Evolutionary conservation across 2,113 vertebrate genomes (phyloP).

Genomic region (Leptodactylus fuscus): DNA sequence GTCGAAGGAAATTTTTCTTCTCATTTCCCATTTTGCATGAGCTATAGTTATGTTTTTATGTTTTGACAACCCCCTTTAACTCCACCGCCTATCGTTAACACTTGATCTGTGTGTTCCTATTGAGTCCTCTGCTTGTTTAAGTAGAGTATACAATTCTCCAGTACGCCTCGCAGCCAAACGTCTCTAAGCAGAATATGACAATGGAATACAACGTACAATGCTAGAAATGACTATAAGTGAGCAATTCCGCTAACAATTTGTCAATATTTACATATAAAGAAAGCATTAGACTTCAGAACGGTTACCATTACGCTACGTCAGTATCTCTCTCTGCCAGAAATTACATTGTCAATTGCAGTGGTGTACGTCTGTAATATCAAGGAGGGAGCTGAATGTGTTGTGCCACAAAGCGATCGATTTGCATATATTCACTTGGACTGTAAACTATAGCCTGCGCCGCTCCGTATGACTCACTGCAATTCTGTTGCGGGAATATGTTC

Average conservation of each 20-base stretch:
- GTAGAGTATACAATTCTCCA: background rate
- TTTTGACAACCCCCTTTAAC: no score
- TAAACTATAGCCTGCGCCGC: background rate
- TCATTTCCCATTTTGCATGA: no score
- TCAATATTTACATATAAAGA: constrained; percentile 1
- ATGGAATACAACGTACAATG: background rate
- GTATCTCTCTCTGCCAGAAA: constrained; percentile 3
- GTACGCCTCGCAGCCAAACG: background rate
- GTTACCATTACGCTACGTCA: constrained; percentile 5
- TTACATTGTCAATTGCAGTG: background rate
- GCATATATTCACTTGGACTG: background rate
- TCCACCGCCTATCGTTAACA: background rate
- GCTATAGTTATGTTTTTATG: no score
- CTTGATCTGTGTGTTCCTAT: background rate
- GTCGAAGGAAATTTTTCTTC: no score
- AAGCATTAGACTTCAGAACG: background rate
- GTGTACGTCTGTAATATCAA: background rate
- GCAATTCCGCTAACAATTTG: constrained; percentile 3
- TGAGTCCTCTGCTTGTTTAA: background rate
- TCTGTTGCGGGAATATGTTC: background rate
- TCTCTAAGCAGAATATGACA: background rate
- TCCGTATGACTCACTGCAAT: background rate
- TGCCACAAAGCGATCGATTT: background rate
- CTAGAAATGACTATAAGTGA: background rate
- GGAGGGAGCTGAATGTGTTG: background rate